Percentiles rank a stretch among this genome's conserved stretches.
Conservation (phyloP, 2,113 vertebrate species). For the Cebidichthys violaceus region DNA sequence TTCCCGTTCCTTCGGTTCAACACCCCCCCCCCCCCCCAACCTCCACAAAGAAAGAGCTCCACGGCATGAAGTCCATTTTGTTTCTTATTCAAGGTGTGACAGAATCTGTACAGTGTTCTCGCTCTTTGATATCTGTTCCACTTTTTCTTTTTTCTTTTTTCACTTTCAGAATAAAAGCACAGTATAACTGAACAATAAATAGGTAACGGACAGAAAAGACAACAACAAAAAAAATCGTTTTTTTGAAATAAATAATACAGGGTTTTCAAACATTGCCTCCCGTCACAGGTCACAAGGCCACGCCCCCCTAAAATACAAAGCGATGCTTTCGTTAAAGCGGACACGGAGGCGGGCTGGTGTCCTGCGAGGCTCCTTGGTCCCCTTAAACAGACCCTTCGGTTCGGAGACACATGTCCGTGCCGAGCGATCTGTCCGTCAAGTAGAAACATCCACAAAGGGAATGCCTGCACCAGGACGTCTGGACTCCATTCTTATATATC, state of each 20-base stretch:
- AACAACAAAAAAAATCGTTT: slow-evolving; percentile 1
- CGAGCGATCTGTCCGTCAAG: slow-evolving; percentile 15
- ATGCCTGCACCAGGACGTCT: slow-evolving; percentile 43
- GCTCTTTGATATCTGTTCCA: slow-evolving; percentile 40
- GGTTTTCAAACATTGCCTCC: slow-evolving; percentile 52
- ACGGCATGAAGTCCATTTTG: slow-evolving; percentile 26
- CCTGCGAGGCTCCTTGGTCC: slow-evolving; percentile 73
- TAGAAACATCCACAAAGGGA: slow-evolving; percentile 47
- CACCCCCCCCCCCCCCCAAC: neutral
- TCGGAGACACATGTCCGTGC: slow-evolving; percentile 48
- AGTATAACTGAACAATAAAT: slow-evolving; percentile 71
- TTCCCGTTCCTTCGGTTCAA: slow-evolving; percentile 31
- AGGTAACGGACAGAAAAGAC: slow-evolving; percentile 63
- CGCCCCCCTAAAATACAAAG: slow-evolving; percentile 37
- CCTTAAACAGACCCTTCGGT: slow-evolving; percentile 62
- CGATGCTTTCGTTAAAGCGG: slow-evolving; percentile 43
- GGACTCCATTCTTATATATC: slow-evolving; percentile 33
- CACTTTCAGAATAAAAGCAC: slow-evolving; percentile 60
- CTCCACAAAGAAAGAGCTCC: slow-evolving; percentile 32
- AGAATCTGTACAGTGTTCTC: slow-evolving; percentile 61
- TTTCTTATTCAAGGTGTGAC: slow-evolving; percentile 33
- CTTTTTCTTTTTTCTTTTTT: neutral
- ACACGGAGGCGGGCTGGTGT: slow-evolving; percentile 57
- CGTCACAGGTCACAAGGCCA: slow-evolving; percentile 2
- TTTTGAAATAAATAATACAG: slow-evolving; percentile 75